phyloP scores from a whole-genome alignment of 2,797 vertebrate genomes.

The Otolemur crassicaudatus region DNA sequence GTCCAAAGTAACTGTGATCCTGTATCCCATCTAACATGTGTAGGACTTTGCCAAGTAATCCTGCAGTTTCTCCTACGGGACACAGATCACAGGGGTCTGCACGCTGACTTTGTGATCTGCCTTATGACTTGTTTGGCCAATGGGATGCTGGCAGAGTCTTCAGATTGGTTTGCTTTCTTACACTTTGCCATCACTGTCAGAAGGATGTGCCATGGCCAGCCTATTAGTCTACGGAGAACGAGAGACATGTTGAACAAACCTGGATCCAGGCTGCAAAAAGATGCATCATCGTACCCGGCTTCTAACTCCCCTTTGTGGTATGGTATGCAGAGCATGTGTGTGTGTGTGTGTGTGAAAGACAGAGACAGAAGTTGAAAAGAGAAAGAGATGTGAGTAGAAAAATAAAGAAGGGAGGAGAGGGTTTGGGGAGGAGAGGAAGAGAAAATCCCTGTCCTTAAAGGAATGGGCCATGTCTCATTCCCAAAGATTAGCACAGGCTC shows the following conservation, averaged over 20 bases:
- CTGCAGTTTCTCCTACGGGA: not conserved
- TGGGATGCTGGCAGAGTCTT: not conserved
- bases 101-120: not conserved
- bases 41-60: not conserved
- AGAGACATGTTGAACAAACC: not conserved
- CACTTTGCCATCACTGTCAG: not conserved
- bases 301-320: not conserved
- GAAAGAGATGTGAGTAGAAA: not conserved
- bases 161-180: not conserved
- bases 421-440: not conserved
- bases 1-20: not conserved
- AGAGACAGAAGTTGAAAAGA: not conserved
- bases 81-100: accelerated
- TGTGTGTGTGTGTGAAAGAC: not conserved
- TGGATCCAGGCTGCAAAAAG: not conserved
- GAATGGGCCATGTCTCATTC: not conserved
- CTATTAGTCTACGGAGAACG: not conserved
- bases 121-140: not conserved
- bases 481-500: not conserved
- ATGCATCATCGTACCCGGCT: not conserved
- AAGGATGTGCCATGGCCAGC: not conserved
- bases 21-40: not conserved
- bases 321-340: not conserved
- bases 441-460: not conserved
- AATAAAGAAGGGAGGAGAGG: not conserved